Base-by-base conservation (phyloP, 2,113 vertebrate genomes). In the Parotia lawesii region DNA sequence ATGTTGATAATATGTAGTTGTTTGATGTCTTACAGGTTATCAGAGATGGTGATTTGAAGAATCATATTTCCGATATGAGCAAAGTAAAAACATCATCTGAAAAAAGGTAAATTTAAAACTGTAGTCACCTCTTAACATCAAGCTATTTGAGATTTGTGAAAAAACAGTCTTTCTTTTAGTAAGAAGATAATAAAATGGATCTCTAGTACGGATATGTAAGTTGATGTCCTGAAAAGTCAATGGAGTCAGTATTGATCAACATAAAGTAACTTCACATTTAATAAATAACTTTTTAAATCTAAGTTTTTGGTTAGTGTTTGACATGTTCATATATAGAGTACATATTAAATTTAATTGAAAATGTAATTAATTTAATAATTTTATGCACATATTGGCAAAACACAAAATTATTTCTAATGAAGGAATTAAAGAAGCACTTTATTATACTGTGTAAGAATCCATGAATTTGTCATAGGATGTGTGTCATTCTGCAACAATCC, bases 31-130 rank as follows among this genome's bases (percentile, higher is more conserved):
- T 97, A 97, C 79, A 97, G 99, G 94, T 94, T 94, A 85, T 96
- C 71, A 97, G 97, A 98, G 92, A 97, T 98, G 98, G 91, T 98
- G 97, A 97, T 97, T 97, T 98, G 97, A 98, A 85, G 79, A 94
- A 96, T 69, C 93, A 81, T 93, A 25, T 95, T 96, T 93, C 96
- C 96, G 87, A 98, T 96, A 99, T 99, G 99, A 99, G 98, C 97
- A 99, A 99, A 97, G 96, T 98, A 95, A 99, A 99, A 98, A 98
- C 98, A 97, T 87, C 98, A 88, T 89, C 98, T 86, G 99, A 99
- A 93, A 99, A 99, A 98, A 98, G 99, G 99, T 99, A 97, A 91
- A 56, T 82, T 60, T n/a, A 37, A 51, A 82, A 37, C 37, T 74
- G 4, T 29, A 45, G 48, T 33, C 31, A 38, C 12, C n/a, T 84